Conservation (phyloP, 2,113 vertebrate genomes). For the Toxotes jaculatrix region DNA sequence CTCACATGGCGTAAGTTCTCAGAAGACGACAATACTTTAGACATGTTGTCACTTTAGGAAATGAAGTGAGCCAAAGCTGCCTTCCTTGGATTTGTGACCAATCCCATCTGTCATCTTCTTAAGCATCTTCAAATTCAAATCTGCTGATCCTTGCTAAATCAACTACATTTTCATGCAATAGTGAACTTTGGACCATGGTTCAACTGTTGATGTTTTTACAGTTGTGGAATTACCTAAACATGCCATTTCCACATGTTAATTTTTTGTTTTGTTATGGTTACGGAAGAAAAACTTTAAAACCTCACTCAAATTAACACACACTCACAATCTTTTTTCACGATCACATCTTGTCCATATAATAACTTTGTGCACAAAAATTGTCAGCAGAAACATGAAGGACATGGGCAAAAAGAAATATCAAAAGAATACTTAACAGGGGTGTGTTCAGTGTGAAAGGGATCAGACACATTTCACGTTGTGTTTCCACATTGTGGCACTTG, state of each 20-base stretch:
- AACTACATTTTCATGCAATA: background rate
- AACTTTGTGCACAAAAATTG: background rate
- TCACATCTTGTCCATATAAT: background rate
- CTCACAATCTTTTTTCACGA: too few relatives aligned
- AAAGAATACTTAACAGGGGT: constrained; percentile 7
- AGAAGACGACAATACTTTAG: background rate
- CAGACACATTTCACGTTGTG: constrained; percentile 38
- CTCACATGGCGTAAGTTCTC: constrained; percentile 31
- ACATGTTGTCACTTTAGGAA: constrained; percentile 46
- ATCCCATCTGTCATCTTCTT: constrained; percentile 41
- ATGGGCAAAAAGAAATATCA: background rate
- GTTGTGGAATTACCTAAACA: background rate
- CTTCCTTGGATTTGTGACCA: constrained; percentile 44
- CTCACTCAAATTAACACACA: background rate
- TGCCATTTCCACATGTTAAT: background rate
- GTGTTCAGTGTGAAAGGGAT: constrained; percentile 20
- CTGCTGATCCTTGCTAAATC: constrained; percentile 18
- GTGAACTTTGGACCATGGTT: background rate
- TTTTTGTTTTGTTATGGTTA: background rate
- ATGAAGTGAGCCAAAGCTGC: constrained; percentile 46
- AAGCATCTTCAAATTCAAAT: constrained; percentile 42
- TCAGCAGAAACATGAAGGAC: background rate
- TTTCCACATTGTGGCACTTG: constrained; percentile 36
- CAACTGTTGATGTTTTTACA: background rate
- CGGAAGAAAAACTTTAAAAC: background rate